Conservation (phyloP, 1,140 invertebrate species). For the Dysdera silvatica region DNA sequence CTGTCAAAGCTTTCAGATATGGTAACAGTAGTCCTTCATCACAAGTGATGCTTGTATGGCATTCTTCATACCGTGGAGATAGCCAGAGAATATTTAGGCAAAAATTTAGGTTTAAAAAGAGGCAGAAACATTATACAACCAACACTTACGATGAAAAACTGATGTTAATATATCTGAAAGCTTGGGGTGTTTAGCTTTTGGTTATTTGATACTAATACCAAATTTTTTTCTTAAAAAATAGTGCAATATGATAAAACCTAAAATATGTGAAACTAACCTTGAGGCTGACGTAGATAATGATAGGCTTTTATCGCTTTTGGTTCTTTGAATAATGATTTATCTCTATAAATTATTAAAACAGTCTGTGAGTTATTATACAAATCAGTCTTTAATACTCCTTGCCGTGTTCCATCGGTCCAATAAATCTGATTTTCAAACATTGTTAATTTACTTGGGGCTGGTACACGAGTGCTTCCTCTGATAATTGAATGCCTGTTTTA, state of each 20-base stretch:
- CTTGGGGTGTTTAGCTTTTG: too few species aligned
- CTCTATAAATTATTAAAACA: conserved; percentile 70
- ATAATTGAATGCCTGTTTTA: conserved; percentile 41
- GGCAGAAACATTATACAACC: neutral
- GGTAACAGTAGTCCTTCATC: too few species aligned
- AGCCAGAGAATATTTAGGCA: too few species aligned
- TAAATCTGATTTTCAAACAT: conserved; percentile 85
- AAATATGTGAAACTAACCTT: conserved; percentile 27
- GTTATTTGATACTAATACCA: too few species aligned
- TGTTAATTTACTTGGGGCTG: conserved; percentile 72
- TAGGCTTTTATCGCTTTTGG: conserved; percentile 75
- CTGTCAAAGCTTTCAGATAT: too few species aligned
- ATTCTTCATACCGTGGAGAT: too few species aligned
- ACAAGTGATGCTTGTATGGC: too few species aligned
- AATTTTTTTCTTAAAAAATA: neutral
- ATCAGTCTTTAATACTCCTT: conserved; percentile 83
- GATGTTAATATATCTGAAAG: neutral
- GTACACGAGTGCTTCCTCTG: conserved; percentile 63
- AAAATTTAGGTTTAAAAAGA: too few species aligned
- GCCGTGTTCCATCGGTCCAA: conserved; percentile 93
- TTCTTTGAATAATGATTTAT: conserved; percentile 62
- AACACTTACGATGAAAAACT: neutral
- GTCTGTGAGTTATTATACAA: conserved; percentile 69
- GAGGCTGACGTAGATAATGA: conserved; percentile 66
- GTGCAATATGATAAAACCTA: neutral